phyloP scores from a whole-genome alignment of 1,140 invertebrate genomes.

The Lamellibrachia luymesi region DNA sequence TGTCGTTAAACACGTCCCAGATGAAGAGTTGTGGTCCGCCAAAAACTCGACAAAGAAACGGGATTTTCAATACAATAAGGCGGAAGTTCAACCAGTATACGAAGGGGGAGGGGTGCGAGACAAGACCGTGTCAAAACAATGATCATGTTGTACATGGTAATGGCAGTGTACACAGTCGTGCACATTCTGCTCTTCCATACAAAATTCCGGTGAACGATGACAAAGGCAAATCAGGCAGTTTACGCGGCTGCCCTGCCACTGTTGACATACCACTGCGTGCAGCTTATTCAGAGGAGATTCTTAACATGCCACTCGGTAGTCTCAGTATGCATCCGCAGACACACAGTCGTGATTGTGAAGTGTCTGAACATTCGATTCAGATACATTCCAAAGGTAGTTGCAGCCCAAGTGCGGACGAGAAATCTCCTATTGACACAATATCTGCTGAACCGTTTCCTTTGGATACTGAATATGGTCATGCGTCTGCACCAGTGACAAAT shows the following conservation, averaged over 20 bases:
- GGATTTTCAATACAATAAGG: slow-evolving; percentile 11
- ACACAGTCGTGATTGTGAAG: slow-evolving; percentile 12
- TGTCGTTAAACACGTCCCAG: background rate
- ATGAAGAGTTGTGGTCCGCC: background rate
- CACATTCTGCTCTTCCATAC: background rate
- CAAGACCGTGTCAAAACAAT: background rate
- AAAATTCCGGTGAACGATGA: slow-evolving; percentile 9
- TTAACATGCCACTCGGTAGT: background rate
- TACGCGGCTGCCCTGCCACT: background rate
- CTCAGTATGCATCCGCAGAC: background rate
- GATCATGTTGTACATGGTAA: background rate
- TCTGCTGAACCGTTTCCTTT: slow-evolving; percentile 19
- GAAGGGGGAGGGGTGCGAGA: background rate
- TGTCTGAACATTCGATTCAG: background rate
- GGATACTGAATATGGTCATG: slow-evolving; percentile 27
- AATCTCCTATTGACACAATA: slow-evolving; percentile 15
- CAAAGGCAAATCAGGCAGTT: slow-evolving; percentile 11
- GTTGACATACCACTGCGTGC: slow-evolving; percentile 20
- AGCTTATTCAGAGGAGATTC: slow-evolving; percentile 22
- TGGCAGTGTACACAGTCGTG: background rate
- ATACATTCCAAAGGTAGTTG: slow-evolving; percentile 9
- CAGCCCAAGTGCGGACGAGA: background rate
- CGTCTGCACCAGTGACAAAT: slow-evolving; percentile 24
- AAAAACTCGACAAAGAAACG: slow-evolving; percentile 4
- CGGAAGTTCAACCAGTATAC: background rate